A percentile compares a stretch with the other conserved stretches of the same genome.
These are phyloP conservation scores for Dryococelus australis DNA, from an alignment of 2,888 invertebrate species.

Conservation along the genomic window DNA sequence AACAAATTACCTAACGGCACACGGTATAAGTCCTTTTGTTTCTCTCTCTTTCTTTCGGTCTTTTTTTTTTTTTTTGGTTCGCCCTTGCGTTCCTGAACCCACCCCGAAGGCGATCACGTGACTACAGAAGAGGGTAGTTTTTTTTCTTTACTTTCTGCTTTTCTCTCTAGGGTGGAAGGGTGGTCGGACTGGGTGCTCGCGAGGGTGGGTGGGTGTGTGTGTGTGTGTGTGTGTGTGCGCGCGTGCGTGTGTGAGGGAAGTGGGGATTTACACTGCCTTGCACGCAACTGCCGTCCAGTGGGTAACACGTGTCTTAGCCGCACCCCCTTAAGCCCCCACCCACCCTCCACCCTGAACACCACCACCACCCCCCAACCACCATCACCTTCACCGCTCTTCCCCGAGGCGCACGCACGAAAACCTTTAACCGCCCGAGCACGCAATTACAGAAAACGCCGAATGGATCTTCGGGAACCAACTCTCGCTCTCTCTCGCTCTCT, in stretches of 20 bases:
- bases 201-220: neutral
- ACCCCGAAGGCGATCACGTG: conserved; percentile 23
- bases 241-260: neutral
- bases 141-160: neutral
- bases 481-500: neutral
- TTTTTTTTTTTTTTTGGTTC: neutral
- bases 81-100: neutral
- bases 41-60: neutral
- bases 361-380: neutral
- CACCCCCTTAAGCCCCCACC: neutral
- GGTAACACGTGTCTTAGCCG: conserved; percentile 26
- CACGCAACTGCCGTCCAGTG: conserved; percentile 13
- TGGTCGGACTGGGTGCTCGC: neutral
- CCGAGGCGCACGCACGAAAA: neutral
- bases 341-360: neutral
- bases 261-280: conserved; percentile 27
- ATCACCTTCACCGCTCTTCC: neutral
- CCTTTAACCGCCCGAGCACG: conserved; percentile 3
- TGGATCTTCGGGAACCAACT: neutral
- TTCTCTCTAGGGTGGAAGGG: neutral
- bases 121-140: conserved; percentile 10
- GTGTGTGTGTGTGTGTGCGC: neutral
- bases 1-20: conserved; percentile 29
- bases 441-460: neutral
- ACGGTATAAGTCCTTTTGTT: neutral